These are phyloP conservation scores for Merops nubicus DNA, from an alignment of 2,113 vertebrate genomes.

Conservation along the genomic window DNA sequence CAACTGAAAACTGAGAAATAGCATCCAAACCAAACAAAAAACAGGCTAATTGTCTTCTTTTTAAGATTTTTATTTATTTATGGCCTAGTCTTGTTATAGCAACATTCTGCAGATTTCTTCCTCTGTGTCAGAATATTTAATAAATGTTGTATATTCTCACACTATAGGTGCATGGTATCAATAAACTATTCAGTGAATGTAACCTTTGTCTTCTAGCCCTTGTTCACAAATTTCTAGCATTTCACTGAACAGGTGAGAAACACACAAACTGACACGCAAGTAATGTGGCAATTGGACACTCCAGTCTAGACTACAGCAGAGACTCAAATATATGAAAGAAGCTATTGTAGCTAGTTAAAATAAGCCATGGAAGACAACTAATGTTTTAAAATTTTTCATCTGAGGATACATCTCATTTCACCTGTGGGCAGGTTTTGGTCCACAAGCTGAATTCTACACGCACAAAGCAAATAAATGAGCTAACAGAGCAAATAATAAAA, in stretches of 20 bases:
- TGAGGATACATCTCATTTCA: neutral
- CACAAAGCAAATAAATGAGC: neutral
- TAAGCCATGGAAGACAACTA: neutral
- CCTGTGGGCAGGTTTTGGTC: neutral
- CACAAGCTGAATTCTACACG: neutral
- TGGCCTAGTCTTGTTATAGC: neutral
- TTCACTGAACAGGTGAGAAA: slow-evolving; percentile 53
- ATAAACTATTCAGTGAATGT: neutral
- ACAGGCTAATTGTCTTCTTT: neutral
- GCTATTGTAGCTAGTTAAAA: neutral
- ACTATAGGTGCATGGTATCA: neutral
- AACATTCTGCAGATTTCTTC: neutral
- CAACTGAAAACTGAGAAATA: neutral
- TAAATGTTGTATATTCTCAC: neutral
- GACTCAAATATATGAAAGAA: neutral
- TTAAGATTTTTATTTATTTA: neutral
- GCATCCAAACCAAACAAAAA: neutral
- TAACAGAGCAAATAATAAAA: neutral
- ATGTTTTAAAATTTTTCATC: neutral
- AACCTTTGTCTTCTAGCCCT: neutral
- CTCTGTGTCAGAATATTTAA: neutral
- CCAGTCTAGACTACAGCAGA: neutral
- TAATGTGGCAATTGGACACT: neutral
- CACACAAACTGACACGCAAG: neutral
- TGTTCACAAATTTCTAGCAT: slow-evolving; percentile 17